A percentile compares a stretch with the other conserved stretches of the same genome.
Conservation (phyloP, 2,888 invertebrate species). For the Notodonta dromedarius region DNA sequence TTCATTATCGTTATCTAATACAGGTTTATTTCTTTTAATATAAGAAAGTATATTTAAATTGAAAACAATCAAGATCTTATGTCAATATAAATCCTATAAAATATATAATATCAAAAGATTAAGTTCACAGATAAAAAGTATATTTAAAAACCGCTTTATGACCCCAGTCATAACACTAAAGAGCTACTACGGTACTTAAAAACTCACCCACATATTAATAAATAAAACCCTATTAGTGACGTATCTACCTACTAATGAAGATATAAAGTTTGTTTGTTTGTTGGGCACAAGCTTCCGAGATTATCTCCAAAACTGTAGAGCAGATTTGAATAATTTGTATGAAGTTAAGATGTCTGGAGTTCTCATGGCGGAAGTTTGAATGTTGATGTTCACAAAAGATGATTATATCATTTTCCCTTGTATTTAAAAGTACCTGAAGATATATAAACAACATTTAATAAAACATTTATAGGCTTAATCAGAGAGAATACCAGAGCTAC, state of each 20-base stretch:
- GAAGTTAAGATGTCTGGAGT: conserved; percentile 18
- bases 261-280: conserved; percentile 37
- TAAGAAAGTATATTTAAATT: no score
- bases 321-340: conserved; percentile 38
- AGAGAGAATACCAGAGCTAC: no score
- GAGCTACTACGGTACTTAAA: conserved; percentile 6
- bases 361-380: not conserved
- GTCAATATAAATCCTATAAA: no score
- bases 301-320: conserved; percentile 35
- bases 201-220: conserved; percentile 17
- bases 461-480: no score
- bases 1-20: no score
- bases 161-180: conserved; percentile 10
- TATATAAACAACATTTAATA: no score
- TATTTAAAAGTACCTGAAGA: no score
- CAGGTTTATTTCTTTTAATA: no score
- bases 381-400: conserved; percentile 2
- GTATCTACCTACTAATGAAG: conserved; percentile 25
- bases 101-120: no score
- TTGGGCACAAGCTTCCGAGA: conserved; percentile 22
- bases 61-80: no score
- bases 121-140: conserved; percentile 2
- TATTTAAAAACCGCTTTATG: conserved; percentile 9
- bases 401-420: not conserved
- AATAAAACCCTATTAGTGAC: conserved; percentile 24